Evolutionary conservation across 2,888 invertebrate genomes (phyloP).

Genomic region (Hydropsyche betteni): DNA sequence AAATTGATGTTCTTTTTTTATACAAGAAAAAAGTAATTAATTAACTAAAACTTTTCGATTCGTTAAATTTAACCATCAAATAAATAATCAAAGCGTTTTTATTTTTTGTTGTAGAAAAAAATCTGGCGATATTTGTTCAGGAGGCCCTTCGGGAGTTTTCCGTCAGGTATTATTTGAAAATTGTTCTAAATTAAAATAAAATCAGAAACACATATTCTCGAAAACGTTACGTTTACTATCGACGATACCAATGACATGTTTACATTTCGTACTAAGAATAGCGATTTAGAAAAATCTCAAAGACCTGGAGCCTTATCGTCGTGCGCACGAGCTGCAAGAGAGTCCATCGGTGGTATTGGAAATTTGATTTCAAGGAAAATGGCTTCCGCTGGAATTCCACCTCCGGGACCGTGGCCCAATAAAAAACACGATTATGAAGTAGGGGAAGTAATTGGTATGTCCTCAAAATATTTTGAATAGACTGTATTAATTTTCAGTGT

Average conservation of each 20-base stretch:
- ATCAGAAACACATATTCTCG: background rate
- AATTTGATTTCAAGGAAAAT: constrained; percentile 56
- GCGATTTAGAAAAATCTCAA: constrained; percentile 55
- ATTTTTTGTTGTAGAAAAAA: constrained; percentile 64
- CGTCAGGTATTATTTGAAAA: constrained; percentile 55
- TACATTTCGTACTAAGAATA: constrained; percentile 22
- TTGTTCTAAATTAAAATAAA: background rate
- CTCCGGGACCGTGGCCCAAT: constrained; percentile 55
- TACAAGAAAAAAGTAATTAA: too few relatives aligned
- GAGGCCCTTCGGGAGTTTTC: constrained; percentile 70
- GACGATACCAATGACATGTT: background rate
- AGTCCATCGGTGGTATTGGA: constrained; percentile 52
- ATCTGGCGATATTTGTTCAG: constrained; percentile 68
- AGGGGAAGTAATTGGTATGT: constrained; percentile 12
- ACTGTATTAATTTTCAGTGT: too few relatives aligned
- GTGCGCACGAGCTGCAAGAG: constrained; percentile 61
- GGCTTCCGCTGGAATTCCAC: constrained; percentile 55
- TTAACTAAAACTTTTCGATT: too few relatives aligned
- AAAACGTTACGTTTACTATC: too few relatives aligned
- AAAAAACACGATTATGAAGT: constrained; percentile 15
- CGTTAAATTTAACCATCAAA: too few relatives aligned
- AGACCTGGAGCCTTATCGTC: constrained; percentile 57
- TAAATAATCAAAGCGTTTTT: too few relatives aligned
- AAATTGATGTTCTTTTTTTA: too few relatives aligned
- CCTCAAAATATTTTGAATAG: too few relatives aligned